A percentile compares a stretch with the other conserved stretches of the same genome.
These are phyloP conservation scores for Heptranchias perlo DNA, from an alignment of 2,113 vertebrate species.

Conservation along the genomic window DNA sequence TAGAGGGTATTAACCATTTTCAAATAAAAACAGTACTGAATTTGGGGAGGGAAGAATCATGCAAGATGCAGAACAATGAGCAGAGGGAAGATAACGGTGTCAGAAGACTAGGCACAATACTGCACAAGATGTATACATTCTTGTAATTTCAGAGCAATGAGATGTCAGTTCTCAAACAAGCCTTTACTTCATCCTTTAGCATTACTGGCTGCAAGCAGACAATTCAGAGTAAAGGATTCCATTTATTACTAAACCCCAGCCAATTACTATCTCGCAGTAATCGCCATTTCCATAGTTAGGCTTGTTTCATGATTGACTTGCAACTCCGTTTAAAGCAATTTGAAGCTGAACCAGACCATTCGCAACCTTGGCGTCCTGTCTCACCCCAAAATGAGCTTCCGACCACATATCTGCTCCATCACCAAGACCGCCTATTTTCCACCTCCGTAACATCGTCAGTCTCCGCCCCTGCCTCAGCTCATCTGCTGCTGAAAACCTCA, in stretches of 20 bases:
- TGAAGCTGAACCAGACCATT: too few relatives aligned
- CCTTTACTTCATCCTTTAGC: not conserved
- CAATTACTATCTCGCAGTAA: not conserved
- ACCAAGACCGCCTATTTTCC: too few relatives aligned
- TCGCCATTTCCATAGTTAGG: not conserved
- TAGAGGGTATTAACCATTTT: not conserved
- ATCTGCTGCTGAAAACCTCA: too few relatives aligned
- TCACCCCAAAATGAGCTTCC: too few relatives aligned
- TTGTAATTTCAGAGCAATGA: not conserved
- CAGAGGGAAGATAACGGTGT: not conserved
- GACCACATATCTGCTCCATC: too few relatives aligned
- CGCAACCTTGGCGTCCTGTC: too few relatives aligned
- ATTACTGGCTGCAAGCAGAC: not conserved
- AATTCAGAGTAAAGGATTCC: not conserved
- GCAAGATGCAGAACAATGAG: not conserved
- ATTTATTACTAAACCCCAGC: not conserved
- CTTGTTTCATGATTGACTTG: not conserved
- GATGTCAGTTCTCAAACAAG: not conserved
- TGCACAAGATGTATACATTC: not conserved
- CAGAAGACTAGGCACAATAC: not conserved
- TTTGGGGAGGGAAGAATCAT: not conserved
- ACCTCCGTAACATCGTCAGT: too few relatives aligned
- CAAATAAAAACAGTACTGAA: not conserved
- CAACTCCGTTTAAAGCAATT: not conserved
- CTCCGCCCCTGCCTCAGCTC: too few relatives aligned